Evolutionary conservation across 2,113 vertebrate genomes (phyloP), one percentile per base, ranked within the genome.

Genomic region (Plotosus lineatus): DNA sequence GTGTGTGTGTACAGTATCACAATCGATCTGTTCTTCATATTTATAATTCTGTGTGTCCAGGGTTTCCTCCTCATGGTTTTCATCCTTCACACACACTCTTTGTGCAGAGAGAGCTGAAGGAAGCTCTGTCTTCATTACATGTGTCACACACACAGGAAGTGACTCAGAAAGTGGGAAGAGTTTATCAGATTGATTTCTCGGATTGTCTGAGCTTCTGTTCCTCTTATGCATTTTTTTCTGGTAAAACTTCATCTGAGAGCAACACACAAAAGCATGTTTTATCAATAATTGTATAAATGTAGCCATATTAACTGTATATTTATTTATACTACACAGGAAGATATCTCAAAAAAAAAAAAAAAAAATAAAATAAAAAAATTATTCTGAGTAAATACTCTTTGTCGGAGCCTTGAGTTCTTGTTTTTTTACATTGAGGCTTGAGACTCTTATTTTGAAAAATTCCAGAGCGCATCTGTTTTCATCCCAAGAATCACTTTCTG

Each of bases 51-150:
- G 44, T 65, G 50, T 68, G 21, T 53, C 28, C 6, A 56, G 53
- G 31, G 69, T 38, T n/a, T 74, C 71, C 68, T 82, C 51, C 46
- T 50, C 31, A 51, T 53, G n/a, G 73, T 38, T 50, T 14, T 91
- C 90, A 77, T 94, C 91, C 71, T 92, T 90, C 10, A 94, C 91
- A 48, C 90, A 93, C 68, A 94, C 92, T 2, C 89, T 88, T 33
- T 92, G 88, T 55, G 92, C 93, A 80, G 91, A 85, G 14, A 93
- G 89, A 17, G 92, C 88, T 26, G 92, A 87, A 0, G 93, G 93
- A 40, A 94, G 87, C 31, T 92, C 86, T 2, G 91, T 87, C 38
- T 91, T 93, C 26, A 92, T 86, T n/a, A 94, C 91, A 1, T 89
- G 84, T 0, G 91, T 92, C 82, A 94, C 89, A 75, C 89, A 88